Evolutionary conservation across 2,888 invertebrate species (phyloP).

Genomic region (Dascillus cervinus): DNA sequence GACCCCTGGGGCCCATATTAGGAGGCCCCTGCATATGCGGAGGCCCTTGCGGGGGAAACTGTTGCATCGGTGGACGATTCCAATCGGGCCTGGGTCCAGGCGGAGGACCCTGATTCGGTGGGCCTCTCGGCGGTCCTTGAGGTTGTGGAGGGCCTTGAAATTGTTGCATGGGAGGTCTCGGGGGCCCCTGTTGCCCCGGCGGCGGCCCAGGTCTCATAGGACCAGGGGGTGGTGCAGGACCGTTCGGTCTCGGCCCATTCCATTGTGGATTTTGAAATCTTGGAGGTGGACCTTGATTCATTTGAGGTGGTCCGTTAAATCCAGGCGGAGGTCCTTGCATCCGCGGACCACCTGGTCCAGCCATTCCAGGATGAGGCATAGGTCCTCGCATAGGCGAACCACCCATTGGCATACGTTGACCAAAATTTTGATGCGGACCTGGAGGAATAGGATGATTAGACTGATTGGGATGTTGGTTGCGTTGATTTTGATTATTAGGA

Average conservation of each 20-base stretch:
- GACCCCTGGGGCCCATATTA: conserved; percentile 49
- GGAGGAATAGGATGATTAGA: conserved; percentile 50
- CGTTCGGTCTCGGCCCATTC: conserved; percentile 51
- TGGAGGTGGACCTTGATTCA: conserved; percentile 50
- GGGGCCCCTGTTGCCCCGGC: conserved; percentile 51
- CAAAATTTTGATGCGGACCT: conserved; percentile 51
- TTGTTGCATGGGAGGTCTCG: conserved; percentile 50
- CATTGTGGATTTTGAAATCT: conserved; percentile 54
- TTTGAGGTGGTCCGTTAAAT: conserved; percentile 50
- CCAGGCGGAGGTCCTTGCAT: conserved; percentile 53
- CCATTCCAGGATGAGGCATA: conserved; percentile 45
- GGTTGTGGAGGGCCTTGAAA: conserved; percentile 51
- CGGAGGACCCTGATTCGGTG: conserved; percentile 56
- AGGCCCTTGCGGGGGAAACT: conserved; percentile 59
- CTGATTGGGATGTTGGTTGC: conserved; percentile 55
- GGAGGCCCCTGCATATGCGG: conserved; percentile 63
- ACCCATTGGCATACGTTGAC: conserved; percentile 43
- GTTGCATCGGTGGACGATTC: conserved; percentile 68
- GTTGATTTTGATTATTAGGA: conserved; percentile 54
- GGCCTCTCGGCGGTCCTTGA: conserved; percentile 51
- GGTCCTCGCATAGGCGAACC: conserved; percentile 41
- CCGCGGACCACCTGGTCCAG: conserved; percentile 47
- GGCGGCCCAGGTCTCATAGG: conserved; percentile 50
- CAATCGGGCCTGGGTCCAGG: conserved; percentile 59
- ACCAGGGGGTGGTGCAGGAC: conserved; percentile 43